Evolutionary conservation across 1,140 invertebrate species (phyloP).

Genomic region (Drosophila sproati): DNA sequence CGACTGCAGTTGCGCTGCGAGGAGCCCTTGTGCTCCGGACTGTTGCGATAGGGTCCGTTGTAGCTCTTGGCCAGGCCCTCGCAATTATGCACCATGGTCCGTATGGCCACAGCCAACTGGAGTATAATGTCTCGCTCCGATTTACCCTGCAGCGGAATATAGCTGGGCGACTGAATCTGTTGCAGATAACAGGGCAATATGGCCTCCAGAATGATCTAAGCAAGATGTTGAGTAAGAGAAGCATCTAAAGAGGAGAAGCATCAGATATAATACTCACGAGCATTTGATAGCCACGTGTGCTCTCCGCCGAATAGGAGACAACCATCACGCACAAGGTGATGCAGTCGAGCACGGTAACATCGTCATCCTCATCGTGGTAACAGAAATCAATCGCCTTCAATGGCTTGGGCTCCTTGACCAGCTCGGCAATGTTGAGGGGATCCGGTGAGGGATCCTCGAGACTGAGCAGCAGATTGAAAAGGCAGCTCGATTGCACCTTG

Average conservation of each 20-base stretch:
- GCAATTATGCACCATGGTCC: conserved; percentile 97
- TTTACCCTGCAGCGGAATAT: conserved; percentile 93
- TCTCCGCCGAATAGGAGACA: conserved; percentile 98
- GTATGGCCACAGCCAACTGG: conserved; percentile 96
- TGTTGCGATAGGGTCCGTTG: conserved; percentile 94
- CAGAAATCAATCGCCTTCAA: conserved; percentile 98
- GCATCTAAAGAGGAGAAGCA: conserved; percentile 88
- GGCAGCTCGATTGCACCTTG: conserved; percentile 95
- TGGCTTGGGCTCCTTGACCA: conserved; percentile 98
- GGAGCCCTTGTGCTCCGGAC: conserved; percentile 94
- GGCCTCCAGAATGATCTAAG: conserved; percentile 96
- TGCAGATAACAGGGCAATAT: conserved; percentile 97
- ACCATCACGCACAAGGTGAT: conserved; percentile 98
- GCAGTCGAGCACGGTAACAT: conserved; percentile 96
- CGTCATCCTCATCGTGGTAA: conserved; percentile 97
- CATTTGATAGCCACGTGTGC: conserved; percentile 98
- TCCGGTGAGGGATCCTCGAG: conserved; percentile 97
- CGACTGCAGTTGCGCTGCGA: conserved; percentile 92
- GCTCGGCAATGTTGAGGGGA: conserved; percentile 96
- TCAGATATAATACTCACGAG: conserved; percentile 87
- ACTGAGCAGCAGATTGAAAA: conserved; percentile 96
- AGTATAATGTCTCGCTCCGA: conserved; percentile 97
- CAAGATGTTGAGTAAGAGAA: conserved; percentile 86
- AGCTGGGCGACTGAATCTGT: conserved; percentile 95
- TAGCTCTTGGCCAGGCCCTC: conserved; percentile 97